These are phyloP conservation scores for Netelia virgata DNA, from an alignment of 2,888 invertebrate species.

Conservation along the genomic window DNA sequence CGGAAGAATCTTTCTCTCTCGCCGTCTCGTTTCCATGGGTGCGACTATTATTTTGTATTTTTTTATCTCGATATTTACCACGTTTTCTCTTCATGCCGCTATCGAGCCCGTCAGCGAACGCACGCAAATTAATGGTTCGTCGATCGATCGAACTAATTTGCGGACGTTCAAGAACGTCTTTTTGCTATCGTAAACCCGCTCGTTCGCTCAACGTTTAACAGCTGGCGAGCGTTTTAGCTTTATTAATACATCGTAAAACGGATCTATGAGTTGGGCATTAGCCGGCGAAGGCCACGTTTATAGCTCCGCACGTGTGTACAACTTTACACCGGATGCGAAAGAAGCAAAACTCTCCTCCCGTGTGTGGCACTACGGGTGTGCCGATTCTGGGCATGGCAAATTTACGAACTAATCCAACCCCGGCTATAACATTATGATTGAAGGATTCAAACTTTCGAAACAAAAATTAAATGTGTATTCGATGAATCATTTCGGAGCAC, in stretches of 20 bases:
- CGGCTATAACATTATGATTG: neutral
- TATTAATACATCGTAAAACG: conserved; percentile 69
- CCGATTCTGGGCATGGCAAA: conserved; percentile 30
- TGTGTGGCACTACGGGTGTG: conserved; percentile 21
- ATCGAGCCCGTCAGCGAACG: conserved; percentile 13
- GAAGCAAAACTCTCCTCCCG: conserved; percentile 56
- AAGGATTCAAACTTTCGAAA: neutral
- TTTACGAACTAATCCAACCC: conserved; percentile 40
- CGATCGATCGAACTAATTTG: conserved; percentile 55
- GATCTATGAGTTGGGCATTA: conserved; percentile 66
- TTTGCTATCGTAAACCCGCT: conserved; percentile 50
- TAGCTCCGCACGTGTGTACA: conserved; percentile 61
- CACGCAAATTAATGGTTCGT: conserved; percentile 12
- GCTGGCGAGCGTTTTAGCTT: conserved; percentile 60
- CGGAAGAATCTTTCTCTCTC: conserved; percentile 17
- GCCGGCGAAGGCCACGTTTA: conserved; percentile 30
- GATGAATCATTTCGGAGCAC: neutral
- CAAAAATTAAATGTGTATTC: neutral
- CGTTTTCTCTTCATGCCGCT: neutral
- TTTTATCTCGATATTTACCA: neutral
- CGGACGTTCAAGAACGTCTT: conserved; percentile 30
- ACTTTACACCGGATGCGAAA: conserved; percentile 61
- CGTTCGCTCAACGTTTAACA: conserved; percentile 39
- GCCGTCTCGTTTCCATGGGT: conserved; percentile 5
- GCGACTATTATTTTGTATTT: conserved; percentile 36